Conservation (phyloP, 1,140 invertebrate species). For the Leptinotarsa undecemlineata region DNA sequence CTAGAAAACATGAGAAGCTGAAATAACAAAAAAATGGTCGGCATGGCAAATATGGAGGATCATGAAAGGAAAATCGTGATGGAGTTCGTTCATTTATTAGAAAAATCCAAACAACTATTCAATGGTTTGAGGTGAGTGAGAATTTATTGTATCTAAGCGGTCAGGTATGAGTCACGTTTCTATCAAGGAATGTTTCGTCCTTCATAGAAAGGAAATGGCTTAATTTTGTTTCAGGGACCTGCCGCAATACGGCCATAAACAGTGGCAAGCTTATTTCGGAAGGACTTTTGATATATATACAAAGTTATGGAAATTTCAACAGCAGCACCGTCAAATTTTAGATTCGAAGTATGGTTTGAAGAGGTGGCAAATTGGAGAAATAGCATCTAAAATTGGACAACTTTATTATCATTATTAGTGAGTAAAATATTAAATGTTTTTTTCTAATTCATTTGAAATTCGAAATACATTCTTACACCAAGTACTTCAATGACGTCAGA, state of each 20-base stretch:
- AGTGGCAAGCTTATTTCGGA: slow-evolving; percentile 98
- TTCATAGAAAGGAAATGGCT: not conserved
- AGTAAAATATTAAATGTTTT: slow-evolving; percentile 52
- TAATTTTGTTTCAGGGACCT: slow-evolving; percentile 72
- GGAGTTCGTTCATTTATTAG: slow-evolving; percentile 94
- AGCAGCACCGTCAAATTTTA: slow-evolving; percentile 89
- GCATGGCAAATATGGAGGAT: slow-evolving; percentile 78
- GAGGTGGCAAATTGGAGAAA: slow-evolving; percentile 98
- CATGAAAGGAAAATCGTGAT: slow-evolving; percentile 93
- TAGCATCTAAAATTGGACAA: slow-evolving; percentile 98
- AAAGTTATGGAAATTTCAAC: slow-evolving; percentile 98
- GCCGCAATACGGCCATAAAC: slow-evolving; percentile 95
- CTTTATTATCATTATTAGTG: slow-evolving; percentile 99
- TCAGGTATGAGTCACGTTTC: not conserved
- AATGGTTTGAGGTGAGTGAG: slow-evolving; percentile 83
- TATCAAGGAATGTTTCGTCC: too few species aligned
- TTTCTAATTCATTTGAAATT: too few species aligned
- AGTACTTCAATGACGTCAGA: too few species aligned
- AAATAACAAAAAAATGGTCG: slow-evolving; percentile 63
- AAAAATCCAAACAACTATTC: slow-evolving; percentile 97
- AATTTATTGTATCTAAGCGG: slow-evolving; percentile 1
- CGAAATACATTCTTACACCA: too few species aligned
- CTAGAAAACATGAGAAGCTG: slow-evolving; percentile 32
- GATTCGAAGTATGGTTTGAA: slow-evolving; percentile 95
- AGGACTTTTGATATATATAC: slow-evolving; percentile 98